Evolutionary conservation across 2,888 invertebrate species (phyloP).

Genomic region (Agonopterix subpropinquella): DNA sequence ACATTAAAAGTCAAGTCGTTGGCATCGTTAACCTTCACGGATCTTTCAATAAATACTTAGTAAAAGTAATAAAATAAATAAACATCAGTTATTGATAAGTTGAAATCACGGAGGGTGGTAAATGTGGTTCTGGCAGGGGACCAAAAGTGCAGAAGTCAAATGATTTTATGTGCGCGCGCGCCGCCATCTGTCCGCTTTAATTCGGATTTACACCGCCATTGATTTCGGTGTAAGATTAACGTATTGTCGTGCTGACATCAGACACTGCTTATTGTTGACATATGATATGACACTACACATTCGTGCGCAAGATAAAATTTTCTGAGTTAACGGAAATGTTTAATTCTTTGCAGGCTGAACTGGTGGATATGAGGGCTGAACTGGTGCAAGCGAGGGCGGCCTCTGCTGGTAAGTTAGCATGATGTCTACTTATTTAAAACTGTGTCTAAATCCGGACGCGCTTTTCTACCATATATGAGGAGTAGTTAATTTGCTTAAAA

Average conservation of each 20-base stretch:
- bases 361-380: constrained; percentile 84
- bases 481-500: too few relatives aligned
- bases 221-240: constrained; percentile 46
- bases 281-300: constrained; percentile 36
- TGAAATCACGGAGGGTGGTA: background rate
- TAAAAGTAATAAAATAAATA: too few relatives aligned
- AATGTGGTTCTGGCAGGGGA: background rate
- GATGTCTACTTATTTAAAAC: too few relatives aligned
- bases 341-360: constrained; percentile 80
- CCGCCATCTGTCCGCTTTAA: constrained; percentile 42
- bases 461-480: too few relatives aligned
- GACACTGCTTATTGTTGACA: constrained; percentile 48
- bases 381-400: constrained; percentile 80
- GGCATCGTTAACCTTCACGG: too few relatives aligned
- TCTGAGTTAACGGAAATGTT: constrained; percentile 10
- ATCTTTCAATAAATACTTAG: too few relatives aligned
- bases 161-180: constrained; percentile 49
- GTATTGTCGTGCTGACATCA: constrained; percentile 46
- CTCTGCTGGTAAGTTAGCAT: constrained; percentile 39
- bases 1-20: too few relatives aligned
- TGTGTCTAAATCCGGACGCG: too few relatives aligned
- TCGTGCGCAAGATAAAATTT: background rate
- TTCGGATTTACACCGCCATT: constrained; percentile 56
- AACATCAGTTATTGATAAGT: background rate
- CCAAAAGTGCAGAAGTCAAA: constrained; percentile 34